Evolutionary conservation across 2,113 vertebrate species (phyloP).

Genomic region (Pachyramphus minor): DNA sequence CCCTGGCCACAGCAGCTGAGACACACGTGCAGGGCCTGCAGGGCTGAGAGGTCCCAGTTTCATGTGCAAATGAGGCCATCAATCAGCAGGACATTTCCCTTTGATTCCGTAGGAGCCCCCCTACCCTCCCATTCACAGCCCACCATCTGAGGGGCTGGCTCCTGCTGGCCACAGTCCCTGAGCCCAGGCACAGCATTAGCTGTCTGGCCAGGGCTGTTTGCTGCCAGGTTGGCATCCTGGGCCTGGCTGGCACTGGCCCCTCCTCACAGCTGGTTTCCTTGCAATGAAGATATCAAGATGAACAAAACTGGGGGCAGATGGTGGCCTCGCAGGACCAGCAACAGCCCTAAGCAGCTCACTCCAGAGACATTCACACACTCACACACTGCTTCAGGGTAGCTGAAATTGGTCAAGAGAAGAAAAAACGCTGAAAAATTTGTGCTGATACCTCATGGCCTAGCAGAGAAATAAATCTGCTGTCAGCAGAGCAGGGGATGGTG

Average conservation of each 20-base stretch:
- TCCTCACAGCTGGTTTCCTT: constrained; percentile 26
- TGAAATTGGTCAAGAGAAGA: background rate
- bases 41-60: constrained; percentile 38
- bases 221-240: constrained; percentile 37
- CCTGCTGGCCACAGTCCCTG: background rate
- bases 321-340: background rate
- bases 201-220: background rate
- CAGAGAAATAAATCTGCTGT: background rate
- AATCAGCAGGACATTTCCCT: constrained; percentile 48
- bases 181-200: background rate
- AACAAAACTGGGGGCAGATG: constrained; percentile 30
- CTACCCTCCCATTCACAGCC: constrained; percentile 22
- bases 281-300: constrained; percentile 14
- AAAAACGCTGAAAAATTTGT: background rate
- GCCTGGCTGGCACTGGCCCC: background rate
- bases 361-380: background rate
- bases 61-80: constrained; percentile 68
- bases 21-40: constrained; percentile 7
- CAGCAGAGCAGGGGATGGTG: background rate
- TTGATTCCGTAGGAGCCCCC: constrained; percentile 21
- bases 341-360: background rate
- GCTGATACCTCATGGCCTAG: background rate
- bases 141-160: constrained; percentile 12
- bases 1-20: constrained; percentile 26
- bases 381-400: background rate